A percentile compares a stretch with the other conserved stretches of the same genome.
These are phyloP conservation scores for Araneus ventricosus DNA, from an alignment of 1,140 invertebrate species.

Conservation along the genomic window DNA sequence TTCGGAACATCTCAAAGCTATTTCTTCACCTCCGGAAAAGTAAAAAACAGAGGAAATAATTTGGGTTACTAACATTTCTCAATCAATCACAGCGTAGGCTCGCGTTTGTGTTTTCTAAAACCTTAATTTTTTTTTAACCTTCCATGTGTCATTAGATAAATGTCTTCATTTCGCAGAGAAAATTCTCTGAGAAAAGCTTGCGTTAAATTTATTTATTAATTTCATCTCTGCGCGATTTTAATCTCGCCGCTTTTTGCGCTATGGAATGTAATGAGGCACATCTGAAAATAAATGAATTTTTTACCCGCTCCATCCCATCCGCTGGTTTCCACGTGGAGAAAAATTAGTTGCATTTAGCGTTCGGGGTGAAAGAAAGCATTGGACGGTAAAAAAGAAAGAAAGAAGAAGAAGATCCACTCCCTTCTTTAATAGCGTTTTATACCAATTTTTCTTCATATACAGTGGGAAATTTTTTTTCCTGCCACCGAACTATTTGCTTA, in stretches of 20 bases:
- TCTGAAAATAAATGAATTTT: conserved; percentile 72
- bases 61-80: conserved; percentile 21
- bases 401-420: conserved; percentile 27
- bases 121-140: not conserved
- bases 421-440: conserved; percentile 71
- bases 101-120: not conserved
- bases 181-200: conserved; percentile 47
- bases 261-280: conserved; percentile 70
- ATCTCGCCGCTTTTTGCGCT: conserved; percentile 57
- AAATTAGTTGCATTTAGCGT: conserved; percentile 73
- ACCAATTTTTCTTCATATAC: conserved; percentile 74
- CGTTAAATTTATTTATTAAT: conserved; percentile 76
- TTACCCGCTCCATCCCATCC: conserved; percentile 32
- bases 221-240: conserved; percentile 73
- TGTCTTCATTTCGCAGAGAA: conserved; percentile 59
- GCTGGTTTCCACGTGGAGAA: conserved; percentile 45
- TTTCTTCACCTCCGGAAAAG: not conserved
- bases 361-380: conserved; percentile 1
- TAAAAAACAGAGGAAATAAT: not conserved
- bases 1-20: not conserved
- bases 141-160: conserved; percentile 62
- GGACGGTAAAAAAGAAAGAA: not conserved
- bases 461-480: conserved; percentile 7
- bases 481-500: conserved; percentile 63
- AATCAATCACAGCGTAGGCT: conserved; percentile 34